phyloP scores from a whole-genome alignment of 2,888 invertebrate genomes.

The Ormyrus labotus region DNA sequence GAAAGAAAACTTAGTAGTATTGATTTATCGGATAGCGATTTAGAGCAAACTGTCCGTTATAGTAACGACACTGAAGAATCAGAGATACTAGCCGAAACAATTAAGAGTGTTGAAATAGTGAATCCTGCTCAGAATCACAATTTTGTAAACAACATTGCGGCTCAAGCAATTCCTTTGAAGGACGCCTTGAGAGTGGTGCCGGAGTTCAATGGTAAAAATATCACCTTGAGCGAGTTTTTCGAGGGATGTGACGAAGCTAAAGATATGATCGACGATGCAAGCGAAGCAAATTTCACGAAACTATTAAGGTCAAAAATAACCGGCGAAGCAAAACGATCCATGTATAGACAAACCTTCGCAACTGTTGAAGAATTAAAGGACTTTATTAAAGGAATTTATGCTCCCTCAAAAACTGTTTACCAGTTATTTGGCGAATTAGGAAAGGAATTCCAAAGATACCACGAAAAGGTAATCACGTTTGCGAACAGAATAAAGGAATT shows the following conservation, averaged over 20 bases:
- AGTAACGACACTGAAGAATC: too few species aligned
- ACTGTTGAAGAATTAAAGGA: conserved; percentile 2
- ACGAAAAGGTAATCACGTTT: conserved; percentile 1
- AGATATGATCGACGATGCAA: neutral
- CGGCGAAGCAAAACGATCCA: conserved; percentile 23
- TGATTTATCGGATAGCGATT: too few species aligned
- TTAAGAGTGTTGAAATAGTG: too few species aligned
- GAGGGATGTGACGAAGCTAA: conserved; percentile 16
- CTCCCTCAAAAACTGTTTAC: conserved; percentile 20
- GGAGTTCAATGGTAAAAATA: conserved; percentile 39
- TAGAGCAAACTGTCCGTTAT: too few species aligned
- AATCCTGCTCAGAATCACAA: too few species aligned
- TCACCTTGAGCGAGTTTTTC: conserved; percentile 27
- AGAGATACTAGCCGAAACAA: too few species aligned
- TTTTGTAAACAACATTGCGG: too few species aligned
- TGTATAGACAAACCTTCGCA: conserved; percentile 9
- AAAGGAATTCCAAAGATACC: conserved; percentile 22
- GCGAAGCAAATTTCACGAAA: conserved; percentile 14
- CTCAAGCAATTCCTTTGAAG: conserved; percentile 45
- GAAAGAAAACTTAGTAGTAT: too few species aligned
- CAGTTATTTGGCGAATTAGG: conserved; percentile 31
- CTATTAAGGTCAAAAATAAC: neutral
- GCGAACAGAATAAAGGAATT: conserved; percentile 20
- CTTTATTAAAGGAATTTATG: conserved; percentile 21
- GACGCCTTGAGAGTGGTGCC: conserved; percentile 42